These are phyloP conservation scores for Frieseomelitta varia DNA, from an alignment of 1,140 invertebrate genomes.

Conservation along the genomic window DNA sequence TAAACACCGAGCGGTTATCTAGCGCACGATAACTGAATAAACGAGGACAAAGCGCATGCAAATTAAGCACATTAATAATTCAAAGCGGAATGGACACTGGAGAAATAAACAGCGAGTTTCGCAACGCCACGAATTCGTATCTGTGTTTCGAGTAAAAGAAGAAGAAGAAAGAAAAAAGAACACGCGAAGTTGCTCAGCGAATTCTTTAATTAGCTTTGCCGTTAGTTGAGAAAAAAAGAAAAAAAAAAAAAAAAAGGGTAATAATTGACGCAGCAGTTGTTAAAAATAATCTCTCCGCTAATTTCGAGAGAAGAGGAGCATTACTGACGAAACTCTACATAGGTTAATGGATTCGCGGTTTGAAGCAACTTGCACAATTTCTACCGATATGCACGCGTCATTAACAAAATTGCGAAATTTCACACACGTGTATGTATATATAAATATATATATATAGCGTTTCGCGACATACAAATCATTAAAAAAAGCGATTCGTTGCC, in stretches of 20 bases:
- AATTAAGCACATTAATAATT: constrained; percentile 17
- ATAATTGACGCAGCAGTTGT: background rate
- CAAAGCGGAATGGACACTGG: too few species aligned
- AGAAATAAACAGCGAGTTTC: constrained; percentile 19
- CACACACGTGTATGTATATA: background rate
- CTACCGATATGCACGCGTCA: background rate
- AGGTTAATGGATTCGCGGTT: background rate
- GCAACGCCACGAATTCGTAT: background rate
- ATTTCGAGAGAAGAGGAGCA: background rate
- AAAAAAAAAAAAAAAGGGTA: background rate
- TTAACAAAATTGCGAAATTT: background rate
- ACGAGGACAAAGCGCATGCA: constrained; percentile 1
- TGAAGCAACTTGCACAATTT: background rate
- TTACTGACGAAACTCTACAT: background rate
- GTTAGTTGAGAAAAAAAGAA: background rate
- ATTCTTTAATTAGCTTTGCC: background rate
- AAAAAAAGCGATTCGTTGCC: background rate
- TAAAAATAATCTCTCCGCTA: background rate
- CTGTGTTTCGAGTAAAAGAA: background rate
- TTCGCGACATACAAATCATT: background rate
- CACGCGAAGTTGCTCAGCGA: background rate
- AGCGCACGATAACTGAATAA: background rate
- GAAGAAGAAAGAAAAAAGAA: background rate
- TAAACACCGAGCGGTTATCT: background rate
- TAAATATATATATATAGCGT: background rate